These are phyloP conservation scores for Cecropterus lyciades DNA, from an alignment of 1,140 invertebrate genomes.

Conservation along the genomic window DNA sequence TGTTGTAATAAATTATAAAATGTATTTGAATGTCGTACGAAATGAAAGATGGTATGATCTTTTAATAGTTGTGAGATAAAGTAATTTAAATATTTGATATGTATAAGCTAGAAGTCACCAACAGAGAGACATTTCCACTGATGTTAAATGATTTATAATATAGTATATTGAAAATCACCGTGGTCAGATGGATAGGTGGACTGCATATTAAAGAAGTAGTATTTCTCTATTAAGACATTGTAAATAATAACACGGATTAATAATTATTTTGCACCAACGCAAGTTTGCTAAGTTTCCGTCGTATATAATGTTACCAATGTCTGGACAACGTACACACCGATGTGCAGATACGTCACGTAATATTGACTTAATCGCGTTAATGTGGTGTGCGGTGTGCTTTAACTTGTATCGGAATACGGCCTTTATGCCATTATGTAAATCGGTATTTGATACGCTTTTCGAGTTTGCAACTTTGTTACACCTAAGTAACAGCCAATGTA, in stretches of 20 bases:
- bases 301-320: constrained; percentile 1
- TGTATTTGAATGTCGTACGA: background rate
- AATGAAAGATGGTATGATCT: background rate
- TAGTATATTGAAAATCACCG: too few relatives aligned
- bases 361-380: constrained; percentile 60
- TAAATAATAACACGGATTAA: too few relatives aligned
- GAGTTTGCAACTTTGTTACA: constrained; percentile 45
- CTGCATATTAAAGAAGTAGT: too few relatives aligned
- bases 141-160: too few relatives aligned
- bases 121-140: too few relatives aligned
- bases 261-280: background rate
- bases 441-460: constrained; percentile 59
- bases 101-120: too few relatives aligned
- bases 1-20: background rate
- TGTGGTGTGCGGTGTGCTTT: constrained; percentile 48
- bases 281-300: background rate
- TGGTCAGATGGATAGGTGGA: too few relatives aligned
- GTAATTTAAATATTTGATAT: too few relatives aligned
- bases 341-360: constrained; percentile 54
- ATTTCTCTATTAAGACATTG: too few relatives aligned
- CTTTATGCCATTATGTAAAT: constrained; percentile 66
- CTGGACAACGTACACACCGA: background rate
- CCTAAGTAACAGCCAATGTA: constrained; percentile 21
- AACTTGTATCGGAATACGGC: constrained; percentile 53
- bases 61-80: too few relatives aligned